phyloP scores from a whole-genome alignment of 2,888 invertebrate species.

The Apoderus coryli region DNA sequence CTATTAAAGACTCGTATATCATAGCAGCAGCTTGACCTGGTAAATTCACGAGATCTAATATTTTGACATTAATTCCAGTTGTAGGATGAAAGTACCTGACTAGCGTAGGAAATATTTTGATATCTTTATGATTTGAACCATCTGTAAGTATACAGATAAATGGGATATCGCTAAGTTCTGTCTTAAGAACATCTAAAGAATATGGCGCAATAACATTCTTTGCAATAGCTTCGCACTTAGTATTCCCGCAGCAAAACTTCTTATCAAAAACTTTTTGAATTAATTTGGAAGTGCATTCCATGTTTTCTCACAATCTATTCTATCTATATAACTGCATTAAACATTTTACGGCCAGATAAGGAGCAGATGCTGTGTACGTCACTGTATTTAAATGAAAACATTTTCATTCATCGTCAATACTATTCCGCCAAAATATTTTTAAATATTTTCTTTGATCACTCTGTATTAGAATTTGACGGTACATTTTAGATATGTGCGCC shows the following conservation, averaged over 20 bases:
- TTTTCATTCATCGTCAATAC: not conserved
- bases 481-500: not conserved
- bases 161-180: constrained; percentile 14
- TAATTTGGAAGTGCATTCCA: constrained; percentile 11
- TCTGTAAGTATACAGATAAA: constrained; percentile 18
- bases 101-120: constrained; percentile 20
- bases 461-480: constrained; percentile 1
- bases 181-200: constrained; percentile 13
- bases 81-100: constrained; percentile 19
- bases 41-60: constrained; percentile 10
- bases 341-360: no score
- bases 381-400: constrained; percentile 7
- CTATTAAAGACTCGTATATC: constrained; percentile 4
- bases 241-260: constrained; percentile 10
- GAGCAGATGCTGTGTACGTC: no score
- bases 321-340: no score
- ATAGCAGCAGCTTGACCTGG: constrained; percentile 12
- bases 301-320: no score
- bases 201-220: constrained; percentile 10
- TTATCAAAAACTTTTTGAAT: constrained; percentile 3
- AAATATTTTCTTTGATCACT: constrained; percentile 2
- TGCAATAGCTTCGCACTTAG: constrained; percentile 12
- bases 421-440: constrained; percentile 7
- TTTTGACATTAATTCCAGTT: constrained; percentile 16
- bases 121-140: constrained; percentile 20